Evolutionary conservation across 2,797 vertebrate genomes (phyloP), one percentile per base, ranked within the genome.

Genomic region (Coilia nasus): DNA sequence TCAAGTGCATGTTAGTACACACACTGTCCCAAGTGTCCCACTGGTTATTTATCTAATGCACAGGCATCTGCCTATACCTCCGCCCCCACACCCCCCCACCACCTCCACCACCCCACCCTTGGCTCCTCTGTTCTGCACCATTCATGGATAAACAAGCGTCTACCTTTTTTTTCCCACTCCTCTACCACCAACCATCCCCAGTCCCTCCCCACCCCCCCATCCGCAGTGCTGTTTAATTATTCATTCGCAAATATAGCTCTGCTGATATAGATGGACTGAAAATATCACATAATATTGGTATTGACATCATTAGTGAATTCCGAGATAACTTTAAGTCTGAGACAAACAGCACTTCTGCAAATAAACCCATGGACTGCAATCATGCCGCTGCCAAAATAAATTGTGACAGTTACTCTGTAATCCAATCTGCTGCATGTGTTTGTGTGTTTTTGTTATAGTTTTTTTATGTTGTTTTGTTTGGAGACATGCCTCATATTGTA

Each of bases 41-140:
- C 71, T 78, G 71, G 71, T 78, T 78, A 78, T 78, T 78, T 78
- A 78, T 78, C 71, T 78, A 78, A 19, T 6, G 71, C 35, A 21
- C 35, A 5, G 17, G 71, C 71, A 78, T 78, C 71, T 78, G 35
- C 35, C 31, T 44, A 41, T 21, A 54, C 2, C 50, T 7, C 9
- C 50, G 2, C 50, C 50, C 50, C 50, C 2, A 54, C 7, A 54
- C 50, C 9, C 50, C 50, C 1, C 14, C 50, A 9, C 62, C 62
- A 28, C 6, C 12, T 2, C 64, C 28, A 14, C 67, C 71, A 9
- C 25, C 1, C 17, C 71, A 17, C 71, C 35, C 17, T 44, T 31
- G 12, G 71, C 5, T 41, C 35, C 71, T 78, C 71, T 78, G 17
- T 78, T 71, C 28, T 14, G 35, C 71, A 78, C 71, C 71, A 78